Evolutionary conservation across 2,797 vertebrate species (phyloP).

Genomic region (Pempheris klunzingeri): DNA sequence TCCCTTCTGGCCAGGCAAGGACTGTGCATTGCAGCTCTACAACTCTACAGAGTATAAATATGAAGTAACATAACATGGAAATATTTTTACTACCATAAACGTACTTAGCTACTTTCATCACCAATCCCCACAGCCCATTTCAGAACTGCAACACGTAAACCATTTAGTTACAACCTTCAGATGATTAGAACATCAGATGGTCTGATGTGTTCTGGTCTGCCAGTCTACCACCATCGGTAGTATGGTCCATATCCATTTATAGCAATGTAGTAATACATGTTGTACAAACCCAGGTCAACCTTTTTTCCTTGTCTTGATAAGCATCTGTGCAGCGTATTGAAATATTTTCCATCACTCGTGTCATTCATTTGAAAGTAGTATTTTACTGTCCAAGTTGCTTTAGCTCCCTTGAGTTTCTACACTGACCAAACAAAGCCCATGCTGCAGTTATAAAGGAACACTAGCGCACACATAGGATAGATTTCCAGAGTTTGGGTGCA

Average conservation of each 20-base stretch:
- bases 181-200: neutral
- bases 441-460: neutral
- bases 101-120: no score
- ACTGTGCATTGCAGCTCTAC: no score
- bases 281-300: no score
- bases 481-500: neutral
- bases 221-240: neutral
- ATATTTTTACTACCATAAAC: no score
- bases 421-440: neutral
- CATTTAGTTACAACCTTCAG: no score
- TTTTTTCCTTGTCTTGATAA: neutral
- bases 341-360: neutral
- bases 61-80: no score
- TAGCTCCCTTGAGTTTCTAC: neutral
- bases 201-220: neutral
- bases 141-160: neutral
- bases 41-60: no score
- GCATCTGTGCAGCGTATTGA: no score
- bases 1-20: no score
- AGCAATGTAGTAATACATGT: no score
- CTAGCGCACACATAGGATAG: neutral
- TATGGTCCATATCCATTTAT: no score
- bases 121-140: no score
- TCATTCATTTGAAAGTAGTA: neutral
- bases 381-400: neutral